Base-by-base conservation (phyloP, 2,113 vertebrate species). In the Collichthys lucidus region DNA sequence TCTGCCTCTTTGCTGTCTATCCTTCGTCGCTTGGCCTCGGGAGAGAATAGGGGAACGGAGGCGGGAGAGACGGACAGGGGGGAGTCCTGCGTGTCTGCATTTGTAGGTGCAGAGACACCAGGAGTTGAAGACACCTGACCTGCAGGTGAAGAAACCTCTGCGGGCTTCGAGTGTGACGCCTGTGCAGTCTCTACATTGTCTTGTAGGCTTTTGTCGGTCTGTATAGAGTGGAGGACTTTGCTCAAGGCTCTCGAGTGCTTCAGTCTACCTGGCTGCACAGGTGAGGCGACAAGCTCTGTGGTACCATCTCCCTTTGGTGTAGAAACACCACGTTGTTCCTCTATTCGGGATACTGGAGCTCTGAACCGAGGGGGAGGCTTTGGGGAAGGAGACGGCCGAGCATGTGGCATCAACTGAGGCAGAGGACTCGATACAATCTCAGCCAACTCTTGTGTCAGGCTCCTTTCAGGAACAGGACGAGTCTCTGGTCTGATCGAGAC, bases 191-290 rank as follows among this genome's bases (percentile, higher is more conserved):
- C 71, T 16, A 12, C 8, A 4, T 62, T n/a, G 19, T 78, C 70
- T 56, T 66, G 81, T 1, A 26, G 44, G 46, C 42, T 69, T 77
- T 81, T 91, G 56, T 93, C 91, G 4, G 83, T 85, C 71, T 91
- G 87, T 82, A 95, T 91, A 7, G 93, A 95, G 17, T 94, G 89
- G 4, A 96, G 93, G 31, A 95, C 92, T 91, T 94, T 95, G 65
- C 88, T 89, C 22, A 95, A 82, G 11, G 87, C 91, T 79, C 64
- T 87, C 1, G 92, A 90, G 42, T 91, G 92, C 14, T 80, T 83
- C 40, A 90, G 77, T 78, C 57, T 77, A 11, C 77, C 84, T 60
- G 80, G 56, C 44, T 80, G 80, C 22, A 72, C 47, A 46, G 90
- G 87, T 22, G 87, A 92, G 5, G 35, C 29, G 46, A 16, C 16